Percentiles rank a stretch among this genome's conserved stretches.
Conservation (phyloP, 2,888 invertebrate species). For the Apamea crenata region DNA sequence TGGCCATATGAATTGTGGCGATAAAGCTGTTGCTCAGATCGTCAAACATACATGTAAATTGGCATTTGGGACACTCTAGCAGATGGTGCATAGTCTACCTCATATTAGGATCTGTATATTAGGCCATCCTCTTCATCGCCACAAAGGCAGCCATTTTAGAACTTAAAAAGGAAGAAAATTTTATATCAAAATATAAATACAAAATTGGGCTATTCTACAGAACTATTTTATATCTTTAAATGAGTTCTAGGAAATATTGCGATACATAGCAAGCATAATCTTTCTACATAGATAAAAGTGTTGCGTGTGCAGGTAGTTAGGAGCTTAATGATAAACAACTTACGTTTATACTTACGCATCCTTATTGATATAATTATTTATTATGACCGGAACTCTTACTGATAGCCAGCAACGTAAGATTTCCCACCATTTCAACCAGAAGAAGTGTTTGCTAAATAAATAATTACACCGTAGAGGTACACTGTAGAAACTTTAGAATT, state of each 20-base stretch:
- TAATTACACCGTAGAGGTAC: neutral
- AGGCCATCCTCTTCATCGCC: neutral
- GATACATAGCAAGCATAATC: constrained; percentile 13
- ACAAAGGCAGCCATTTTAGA: neutral
- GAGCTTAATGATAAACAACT: constrained; percentile 45
- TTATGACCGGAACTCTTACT: constrained; percentile 44
- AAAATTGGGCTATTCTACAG: neutral
- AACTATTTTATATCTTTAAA: neutral
- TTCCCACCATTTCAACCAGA: neutral
- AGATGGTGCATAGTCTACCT: neutral
- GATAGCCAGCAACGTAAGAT: constrained; percentile 7
- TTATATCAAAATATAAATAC: neutral
- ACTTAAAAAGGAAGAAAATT: neutral
- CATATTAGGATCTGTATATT: neutral
- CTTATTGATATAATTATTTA: constrained; percentile 43
- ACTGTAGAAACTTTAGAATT: neutral
- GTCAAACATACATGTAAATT: neutral
- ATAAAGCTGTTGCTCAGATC: neutral
- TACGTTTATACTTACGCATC: constrained; percentile 36
- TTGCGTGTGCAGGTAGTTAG: constrained; percentile 41
- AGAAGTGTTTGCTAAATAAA: neutral
- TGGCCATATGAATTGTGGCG: neutral
- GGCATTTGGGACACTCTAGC: neutral
- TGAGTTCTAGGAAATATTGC: neutral
- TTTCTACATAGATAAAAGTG: constrained; percentile 23